Conservation (phyloP, 1,140 invertebrate genomes). For the Dreissena polymorpha region DNA sequence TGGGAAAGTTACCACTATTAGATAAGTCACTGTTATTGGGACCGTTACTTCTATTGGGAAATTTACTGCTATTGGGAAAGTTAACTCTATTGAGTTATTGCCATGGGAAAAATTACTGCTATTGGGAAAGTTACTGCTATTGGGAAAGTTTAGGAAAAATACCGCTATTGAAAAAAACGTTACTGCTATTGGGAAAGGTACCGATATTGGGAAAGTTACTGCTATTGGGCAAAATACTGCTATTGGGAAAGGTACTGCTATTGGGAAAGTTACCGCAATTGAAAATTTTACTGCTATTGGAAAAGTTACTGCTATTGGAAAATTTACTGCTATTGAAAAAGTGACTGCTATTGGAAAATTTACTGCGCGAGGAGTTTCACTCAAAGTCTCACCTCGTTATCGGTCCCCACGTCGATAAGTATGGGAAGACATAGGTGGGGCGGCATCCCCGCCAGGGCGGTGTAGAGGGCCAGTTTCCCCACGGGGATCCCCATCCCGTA, state of each 20-base stretch:
- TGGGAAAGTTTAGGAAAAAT: not conserved
- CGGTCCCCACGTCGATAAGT: constrained; percentile 73
- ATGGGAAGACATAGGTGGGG: constrained; percentile 74
- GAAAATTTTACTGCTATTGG: not conserved
- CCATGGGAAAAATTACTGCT: too few relatives aligned
- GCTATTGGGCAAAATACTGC: too few relatives aligned
- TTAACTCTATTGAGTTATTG: too few relatives aligned
- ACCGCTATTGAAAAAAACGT: not conserved
- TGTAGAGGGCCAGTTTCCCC: constrained; percentile 75
- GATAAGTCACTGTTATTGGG: not conserved
- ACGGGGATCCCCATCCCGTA: constrained; percentile 78
- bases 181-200: too few relatives aligned
- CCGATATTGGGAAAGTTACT: not conserved
- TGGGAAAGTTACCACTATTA: too few relatives aligned
- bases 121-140: too few relatives aligned
- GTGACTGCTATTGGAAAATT: too few relatives aligned
- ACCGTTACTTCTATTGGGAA: too few relatives aligned
- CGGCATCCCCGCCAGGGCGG: constrained; percentile 67
- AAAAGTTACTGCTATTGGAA: not conserved
- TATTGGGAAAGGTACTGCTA: too few relatives aligned
- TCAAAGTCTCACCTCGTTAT: constrained; percentile 21
- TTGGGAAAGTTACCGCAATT: not conserved
- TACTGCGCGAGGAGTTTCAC: too few relatives aligned
- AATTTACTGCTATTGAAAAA: too few relatives aligned
- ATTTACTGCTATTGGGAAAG: too few relatives aligned